Evolutionary conservation across 2,888 invertebrate genomes (phyloP).

Genomic region (Sclerodermus sp.): DNA sequence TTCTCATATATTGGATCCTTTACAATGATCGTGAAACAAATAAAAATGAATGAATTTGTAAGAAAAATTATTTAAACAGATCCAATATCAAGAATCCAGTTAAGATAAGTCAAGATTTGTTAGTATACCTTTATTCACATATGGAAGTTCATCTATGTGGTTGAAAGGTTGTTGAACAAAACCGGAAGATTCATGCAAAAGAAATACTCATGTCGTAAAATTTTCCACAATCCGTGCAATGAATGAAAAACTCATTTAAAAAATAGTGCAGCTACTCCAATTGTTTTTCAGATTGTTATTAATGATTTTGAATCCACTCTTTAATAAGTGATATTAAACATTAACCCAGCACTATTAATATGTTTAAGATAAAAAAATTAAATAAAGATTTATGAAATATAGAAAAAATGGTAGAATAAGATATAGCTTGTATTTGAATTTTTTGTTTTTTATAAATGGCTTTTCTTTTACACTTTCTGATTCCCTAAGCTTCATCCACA

Average conservation of each 20-base stretch:
- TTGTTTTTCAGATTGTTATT: too few relatives aligned
- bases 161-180: constrained; percentile 47
- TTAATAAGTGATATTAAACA: constrained; percentile 5
- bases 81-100: constrained; percentile 20
- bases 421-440: too few relatives aligned
- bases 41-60: constrained; percentile 1
- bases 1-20: neutral
- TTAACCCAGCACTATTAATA: constrained; percentile 6
- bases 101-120: constrained; percentile 37
- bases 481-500: too few relatives aligned
- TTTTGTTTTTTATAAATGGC: too few relatives aligned
- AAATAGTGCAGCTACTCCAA: neutral
- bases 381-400: too few relatives aligned
- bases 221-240: constrained; percentile 19
- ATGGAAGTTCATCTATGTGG: constrained; percentile 53
- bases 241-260: neutral
- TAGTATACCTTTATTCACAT: constrained; percentile 52
- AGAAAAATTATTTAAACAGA: constrained; percentile 3
- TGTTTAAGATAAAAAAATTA: neutral
- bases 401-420: too few relatives aligned
- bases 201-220: constrained; percentile 50
- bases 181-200: constrained; percentile 55
- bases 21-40: neutral
- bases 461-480: too few relatives aligned
- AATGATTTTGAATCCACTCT: too few relatives aligned